These are phyloP conservation scores for Tenthredo distinguenda DNA, from an alignment of 2,888 invertebrate species.

Conservation along the genomic window DNA sequence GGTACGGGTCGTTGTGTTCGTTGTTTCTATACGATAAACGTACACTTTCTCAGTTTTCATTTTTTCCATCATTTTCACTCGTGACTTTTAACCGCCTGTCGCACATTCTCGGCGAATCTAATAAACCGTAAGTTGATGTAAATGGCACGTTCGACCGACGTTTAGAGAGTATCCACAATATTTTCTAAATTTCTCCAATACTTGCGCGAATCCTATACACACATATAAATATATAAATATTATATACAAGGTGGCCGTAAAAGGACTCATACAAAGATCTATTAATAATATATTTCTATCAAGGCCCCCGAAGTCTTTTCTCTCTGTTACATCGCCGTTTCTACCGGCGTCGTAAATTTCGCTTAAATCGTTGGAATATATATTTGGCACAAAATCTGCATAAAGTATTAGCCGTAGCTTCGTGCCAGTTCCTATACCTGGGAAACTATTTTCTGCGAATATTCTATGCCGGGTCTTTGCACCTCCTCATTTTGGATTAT, in stretches of 20 bases:
- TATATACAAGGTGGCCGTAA: not conserved
- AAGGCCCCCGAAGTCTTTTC: not conserved
- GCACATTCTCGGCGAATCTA: not conserved
- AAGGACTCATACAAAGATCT: not conserved
- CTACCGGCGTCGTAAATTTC: not conserved
- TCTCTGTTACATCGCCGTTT: not conserved
- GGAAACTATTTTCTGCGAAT: not conserved
- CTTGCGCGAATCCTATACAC: not conserved
- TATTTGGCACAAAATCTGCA: slow-evolving; percentile 28
- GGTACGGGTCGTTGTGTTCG: not conserved
- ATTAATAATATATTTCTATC: not conserved
- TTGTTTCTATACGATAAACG: not conserved
- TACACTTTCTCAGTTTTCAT: not conserved
- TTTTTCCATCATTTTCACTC: not conserved
- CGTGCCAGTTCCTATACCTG: not conserved
- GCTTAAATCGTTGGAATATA: not conserved
- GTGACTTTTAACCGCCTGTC: not conserved
- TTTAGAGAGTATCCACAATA: not conserved
- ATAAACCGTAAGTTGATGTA: not conserved
- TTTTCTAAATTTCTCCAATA: slow-evolving; percentile 31
- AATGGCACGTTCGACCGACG: not conserved
- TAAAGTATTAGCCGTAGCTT: not conserved
- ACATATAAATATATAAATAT: not conserved
- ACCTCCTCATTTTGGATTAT: slow-evolving; percentile 12
- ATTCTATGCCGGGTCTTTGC: not conserved